phyloP scores from a whole-genome alignment of 2,888 invertebrate species.

The Drosophila anomalata region DNA sequence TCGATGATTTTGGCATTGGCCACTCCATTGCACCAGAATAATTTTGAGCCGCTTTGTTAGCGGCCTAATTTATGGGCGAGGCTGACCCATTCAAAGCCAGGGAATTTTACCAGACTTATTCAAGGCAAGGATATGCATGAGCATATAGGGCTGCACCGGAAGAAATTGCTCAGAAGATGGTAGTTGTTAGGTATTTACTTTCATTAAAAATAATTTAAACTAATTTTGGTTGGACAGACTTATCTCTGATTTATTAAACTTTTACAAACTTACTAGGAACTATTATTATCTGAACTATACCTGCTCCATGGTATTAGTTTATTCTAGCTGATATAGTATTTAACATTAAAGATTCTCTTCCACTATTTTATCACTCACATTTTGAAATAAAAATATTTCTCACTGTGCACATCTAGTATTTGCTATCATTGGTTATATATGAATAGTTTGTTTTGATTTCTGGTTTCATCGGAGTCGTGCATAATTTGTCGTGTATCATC shows the following conservation, averaged over 20 bases:
- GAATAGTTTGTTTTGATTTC: constrained; percentile 24
- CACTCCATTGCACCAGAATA: constrained; percentile 76
- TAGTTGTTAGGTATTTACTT: no score
- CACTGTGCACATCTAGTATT: constrained; percentile 10
- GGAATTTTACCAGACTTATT: constrained; percentile 42
- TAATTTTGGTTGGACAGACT: no score
- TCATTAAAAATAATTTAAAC: no score
- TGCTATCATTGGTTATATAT: constrained; percentile 22
- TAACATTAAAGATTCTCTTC: no score
- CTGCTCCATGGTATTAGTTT: no score
- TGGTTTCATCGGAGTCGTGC: constrained; percentile 29
- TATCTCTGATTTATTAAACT: no score
- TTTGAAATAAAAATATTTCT: constrained; percentile 4
- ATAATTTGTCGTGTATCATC: constrained; percentile 36
- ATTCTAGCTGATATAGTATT: no score
- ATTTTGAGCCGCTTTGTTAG: constrained; percentile 60
- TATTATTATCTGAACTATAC: no score
- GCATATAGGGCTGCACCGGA: constrained; percentile 7
- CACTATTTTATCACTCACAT: no score
- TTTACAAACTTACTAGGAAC: no score
- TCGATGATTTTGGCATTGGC: constrained; percentile 39
- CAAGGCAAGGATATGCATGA: constrained; percentile 67
- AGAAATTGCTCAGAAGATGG: not conserved
- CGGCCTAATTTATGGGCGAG: constrained; percentile 39
- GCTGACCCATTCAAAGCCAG: constrained; percentile 25